phyloP scores from a whole-genome alignment of 2,888 invertebrate genomes.

The Caradrina clavipalpis region DNA sequence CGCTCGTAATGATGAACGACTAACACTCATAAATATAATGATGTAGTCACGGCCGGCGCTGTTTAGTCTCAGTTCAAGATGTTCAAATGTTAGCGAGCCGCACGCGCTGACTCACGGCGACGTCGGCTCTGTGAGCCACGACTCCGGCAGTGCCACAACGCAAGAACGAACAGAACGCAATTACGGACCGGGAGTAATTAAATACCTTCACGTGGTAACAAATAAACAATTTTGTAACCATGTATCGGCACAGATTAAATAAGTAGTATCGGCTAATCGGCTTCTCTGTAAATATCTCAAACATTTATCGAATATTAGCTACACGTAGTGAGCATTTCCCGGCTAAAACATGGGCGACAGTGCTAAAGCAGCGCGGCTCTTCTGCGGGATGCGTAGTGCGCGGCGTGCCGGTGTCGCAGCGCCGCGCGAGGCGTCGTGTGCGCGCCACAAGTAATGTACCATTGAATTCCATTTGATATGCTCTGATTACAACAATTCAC shows the following conservation, averaged over 20 bases:
- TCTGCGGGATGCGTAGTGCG: too few relatives aligned
- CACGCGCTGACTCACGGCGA: constrained; percentile 40
- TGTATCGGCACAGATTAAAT: too few relatives aligned
- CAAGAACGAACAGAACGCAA: neutral
- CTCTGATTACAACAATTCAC: constrained; percentile 61
- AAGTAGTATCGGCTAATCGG: too few relatives aligned
- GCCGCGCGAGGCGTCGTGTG: neutral
- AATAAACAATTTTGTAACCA: neutral
- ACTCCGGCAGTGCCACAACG: neutral
- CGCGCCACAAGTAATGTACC: constrained; percentile 47
- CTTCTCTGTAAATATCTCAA: too few relatives aligned
- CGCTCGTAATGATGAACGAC: constrained; percentile 32
- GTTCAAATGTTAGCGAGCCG: constrained; percentile 1
- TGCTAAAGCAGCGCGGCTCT: too few relatives aligned
- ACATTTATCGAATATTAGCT: too few relatives aligned
- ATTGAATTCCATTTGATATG: constrained; percentile 59
- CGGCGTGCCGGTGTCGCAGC: neutral
- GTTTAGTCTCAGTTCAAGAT: constrained; percentile 37
- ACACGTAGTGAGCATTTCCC: too few relatives aligned
- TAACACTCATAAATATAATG: constrained; percentile 4
- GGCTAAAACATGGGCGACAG: too few relatives aligned
- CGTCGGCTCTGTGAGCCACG: constrained; percentile 14
- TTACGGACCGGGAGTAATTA: neutral
- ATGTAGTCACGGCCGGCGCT: constrained; percentile 39
- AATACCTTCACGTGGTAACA: too few relatives aligned